Evolutionary conservation across 35 echinoderm and acorn worm genomes (phyloP), one percentile per base, ranked within the genome.

Genomic region (Apostichopus californicus): DNA sequence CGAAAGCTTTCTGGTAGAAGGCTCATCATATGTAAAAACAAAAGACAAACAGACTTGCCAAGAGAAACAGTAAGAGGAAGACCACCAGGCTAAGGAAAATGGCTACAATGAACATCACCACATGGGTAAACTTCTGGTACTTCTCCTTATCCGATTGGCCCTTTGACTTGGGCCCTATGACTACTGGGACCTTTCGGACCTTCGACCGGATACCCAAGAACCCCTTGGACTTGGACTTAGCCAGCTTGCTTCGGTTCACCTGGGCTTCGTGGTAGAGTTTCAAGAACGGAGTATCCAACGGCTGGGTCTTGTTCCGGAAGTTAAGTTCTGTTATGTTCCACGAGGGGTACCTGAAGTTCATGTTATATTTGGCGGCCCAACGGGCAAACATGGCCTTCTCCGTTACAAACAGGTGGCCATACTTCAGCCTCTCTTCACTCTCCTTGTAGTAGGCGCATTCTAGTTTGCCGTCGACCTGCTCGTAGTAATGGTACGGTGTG

Each of bases 311-410:
- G 73, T 91, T 91, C 54, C 26, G 15, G 53, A 26, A 78, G 89
- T 98, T 93, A 22, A 89, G 68, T 52, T 78, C 66, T 4, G 96
- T 98, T 84, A 94, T 8, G 87, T 98, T 98, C 97, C 97, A 99
- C 13, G 59, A 78, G 13, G 97, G 97, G 95, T 99, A 95, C 65
- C 73, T 87, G 90, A 99, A 99, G 77, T 93, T 82, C 80, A 96
- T 94, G 82, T 99, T 99, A 83, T 93, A 94, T 70, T 93, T 93
- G 53, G 18, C 80, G 60, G 97, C 93, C 97, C 97, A 99, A 2
- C 95, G 95, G 25, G 86, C 97, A 56, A 99, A 96, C 72, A 99
- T 94, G 56, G 97, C 97, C 77, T 99, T 99, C 90, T 99, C 97
- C 1, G 97, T 99, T 68, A 99, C 93, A 75, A 99, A 99, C 57